Evolutionary conservation across 2,113 vertebrate genomes (phyloP), one percentile per base, ranked within the genome.

Genomic region (Phoxinus phoxinus): DNA sequence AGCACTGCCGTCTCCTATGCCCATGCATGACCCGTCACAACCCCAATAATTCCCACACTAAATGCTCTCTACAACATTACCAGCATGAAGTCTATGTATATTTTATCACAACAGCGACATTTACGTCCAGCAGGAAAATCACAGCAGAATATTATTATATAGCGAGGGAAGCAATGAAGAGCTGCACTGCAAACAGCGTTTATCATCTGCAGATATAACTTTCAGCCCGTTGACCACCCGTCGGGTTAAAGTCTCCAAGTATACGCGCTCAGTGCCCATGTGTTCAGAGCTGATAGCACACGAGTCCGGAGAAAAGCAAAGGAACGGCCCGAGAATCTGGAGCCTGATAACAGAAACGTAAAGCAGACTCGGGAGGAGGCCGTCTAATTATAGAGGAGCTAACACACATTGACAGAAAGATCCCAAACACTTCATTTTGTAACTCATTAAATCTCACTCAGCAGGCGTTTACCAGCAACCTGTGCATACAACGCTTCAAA

Each of bases 201-300:
- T 84, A 88, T 86, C 79, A 76, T 59, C 53, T 67, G 27, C 69
- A 80, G 46, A n/a, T 69, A 21, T 85, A 88, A 85, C 86, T 86
- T 88, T 85, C 61, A 85, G 19, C 25, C 37, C 83, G 88, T 15
- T 23, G 69, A 61, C 59, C 84, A 23, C 75, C 76, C 15, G 51
- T 58, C 58, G 77, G 77, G 76, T 56, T 25, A 51, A 41, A 69
- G 17, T n/a, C 69, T n/a, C 48, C 71, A 27, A 63, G 79, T n/a
- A n/a, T n/a, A 83, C 2, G 5, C 1, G 1, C 27, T 69, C 19
- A 2, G 63, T 67, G 80, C 51, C 80, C 61, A 86, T 89, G 88
- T 89, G 89, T 88, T 87, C 30, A n/a, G 58, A 23, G 46, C 84
- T 89, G 88, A 90, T 90, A 91, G 83, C 44, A 32, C 2, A 65